These are phyloP conservation scores for Propithecus perrieri DNA, from an alignment of 2,797 vertebrate genomes.

Conservation along the genomic window DNA sequence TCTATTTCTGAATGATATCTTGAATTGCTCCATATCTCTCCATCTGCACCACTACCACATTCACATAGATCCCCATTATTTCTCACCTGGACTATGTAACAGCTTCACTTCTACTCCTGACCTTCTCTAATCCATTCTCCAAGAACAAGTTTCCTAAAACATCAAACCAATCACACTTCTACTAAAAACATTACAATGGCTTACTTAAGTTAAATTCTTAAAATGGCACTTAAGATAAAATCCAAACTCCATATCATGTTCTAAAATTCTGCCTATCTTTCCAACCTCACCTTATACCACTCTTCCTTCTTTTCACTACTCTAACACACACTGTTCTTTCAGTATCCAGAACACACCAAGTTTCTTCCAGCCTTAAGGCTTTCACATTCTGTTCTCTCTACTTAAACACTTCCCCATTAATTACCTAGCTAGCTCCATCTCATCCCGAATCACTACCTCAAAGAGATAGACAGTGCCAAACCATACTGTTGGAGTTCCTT, in stretches of 20 bases:
- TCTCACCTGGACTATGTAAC: neutral
- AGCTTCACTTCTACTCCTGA: slow-evolving; percentile 35
- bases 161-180: slow-evolving; percentile 6
- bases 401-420: neutral
- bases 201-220: slow-evolving; percentile 33
- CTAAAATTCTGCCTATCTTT: slow-evolving; percentile 45
- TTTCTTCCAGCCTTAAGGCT: neutral
- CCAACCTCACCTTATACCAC: neutral
- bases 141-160: neutral
- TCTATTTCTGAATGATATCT: neutral
- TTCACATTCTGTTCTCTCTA: neutral
- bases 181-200: neutral
- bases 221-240: slow-evolving; percentile 4
- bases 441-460: neutral
- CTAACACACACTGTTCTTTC: neutral
- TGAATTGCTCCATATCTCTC: neutral
- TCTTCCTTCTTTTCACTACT: neutral
- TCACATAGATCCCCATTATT: neutral
- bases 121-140: neutral
- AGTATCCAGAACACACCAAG: neutral
- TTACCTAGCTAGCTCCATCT: neutral
- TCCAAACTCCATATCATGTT: neutral
- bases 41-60: neutral
- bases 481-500: neutral
- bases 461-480: neutral